Evolutionary conservation across 2,888 invertebrate species (phyloP).

Genomic region (Merodon equestris): DNA sequence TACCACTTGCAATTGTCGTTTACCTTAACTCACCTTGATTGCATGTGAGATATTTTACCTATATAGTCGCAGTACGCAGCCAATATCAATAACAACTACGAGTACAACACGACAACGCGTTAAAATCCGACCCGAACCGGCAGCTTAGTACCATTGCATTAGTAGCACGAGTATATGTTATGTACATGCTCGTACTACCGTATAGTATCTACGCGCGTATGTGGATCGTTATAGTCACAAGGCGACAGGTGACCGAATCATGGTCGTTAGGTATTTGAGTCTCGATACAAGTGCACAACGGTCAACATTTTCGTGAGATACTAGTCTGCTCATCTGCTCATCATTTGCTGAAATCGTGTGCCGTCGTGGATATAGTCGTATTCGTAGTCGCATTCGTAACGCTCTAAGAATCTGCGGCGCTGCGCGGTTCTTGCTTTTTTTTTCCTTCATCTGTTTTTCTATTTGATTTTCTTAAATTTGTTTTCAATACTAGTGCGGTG

Average conservation of each 20-base stretch:
- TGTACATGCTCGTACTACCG: too few species aligned
- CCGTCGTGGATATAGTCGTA: background rate
- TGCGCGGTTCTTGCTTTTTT: too few species aligned
- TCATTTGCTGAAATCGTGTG: too few species aligned
- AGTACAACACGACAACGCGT: background rate
- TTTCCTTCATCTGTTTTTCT: too few species aligned
- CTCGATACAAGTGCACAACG: constrained; percentile 71
- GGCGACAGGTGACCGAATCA: constrained; percentile 67
- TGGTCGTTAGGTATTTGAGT: constrained; percentile 70
- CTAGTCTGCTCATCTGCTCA: too few species aligned
- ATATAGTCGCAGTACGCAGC: constrained; percentile 34
- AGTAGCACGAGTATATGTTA: constrained; percentile 21
- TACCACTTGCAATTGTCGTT: constrained; percentile 44
- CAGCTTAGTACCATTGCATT: constrained; percentile 13
- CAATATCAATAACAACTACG: too few species aligned
- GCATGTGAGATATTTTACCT: constrained; percentile 38
- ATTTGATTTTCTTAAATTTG: background rate
- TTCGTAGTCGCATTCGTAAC: constrained; percentile 6
- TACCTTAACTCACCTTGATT: constrained; percentile 53
- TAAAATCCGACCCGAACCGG: constrained; percentile 40
- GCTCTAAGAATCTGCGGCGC: constrained; percentile 8
- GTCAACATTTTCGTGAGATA: constrained; percentile 53
- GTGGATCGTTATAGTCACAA: constrained; percentile 39
- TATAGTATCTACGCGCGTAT: background rate
- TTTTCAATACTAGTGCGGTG: constrained; percentile 15